Conservation (phyloP, 2,113 vertebrate genomes). For the Nycticorax nycticorax region DNA sequence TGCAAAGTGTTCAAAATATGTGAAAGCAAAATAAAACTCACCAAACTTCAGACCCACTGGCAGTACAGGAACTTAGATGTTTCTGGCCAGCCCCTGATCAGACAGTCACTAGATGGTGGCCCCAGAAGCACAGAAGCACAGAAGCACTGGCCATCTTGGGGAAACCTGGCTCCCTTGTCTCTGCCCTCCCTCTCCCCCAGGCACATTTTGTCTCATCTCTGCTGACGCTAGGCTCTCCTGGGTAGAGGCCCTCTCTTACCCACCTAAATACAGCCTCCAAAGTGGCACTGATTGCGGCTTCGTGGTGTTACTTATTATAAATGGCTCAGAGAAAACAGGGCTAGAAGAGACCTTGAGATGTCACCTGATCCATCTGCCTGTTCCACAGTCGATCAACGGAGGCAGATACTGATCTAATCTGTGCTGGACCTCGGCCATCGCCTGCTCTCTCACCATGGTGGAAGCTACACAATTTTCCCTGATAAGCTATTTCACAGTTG, state of each 20-base stretch:
- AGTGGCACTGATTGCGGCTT: not conserved
- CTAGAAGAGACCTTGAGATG: not conserved
- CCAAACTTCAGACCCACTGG: not conserved
- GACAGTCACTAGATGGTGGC: not conserved
- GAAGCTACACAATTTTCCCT: not conserved
- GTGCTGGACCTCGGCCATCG: not conserved
- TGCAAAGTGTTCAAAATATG: not conserved
- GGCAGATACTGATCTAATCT: not conserved
- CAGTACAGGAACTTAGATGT: not conserved
- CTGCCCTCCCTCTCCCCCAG: not conserved
- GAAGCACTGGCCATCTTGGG: not conserved
- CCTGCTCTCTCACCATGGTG: not conserved
- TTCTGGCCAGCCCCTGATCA: not conserved
- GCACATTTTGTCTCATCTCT: not conserved
- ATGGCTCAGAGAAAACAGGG: not conserved
- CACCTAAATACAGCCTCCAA: not conserved
- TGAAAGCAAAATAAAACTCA: not conserved
- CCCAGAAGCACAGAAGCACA: not conserved
- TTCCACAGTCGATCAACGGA: not conserved
- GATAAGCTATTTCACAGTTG: not conserved
- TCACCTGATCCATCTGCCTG: not conserved
- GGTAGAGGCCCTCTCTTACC: not conserved
- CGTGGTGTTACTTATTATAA: not conserved
- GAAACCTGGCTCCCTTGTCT: not conserved
- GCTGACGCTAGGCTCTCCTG: not conserved